Percentiles rank a stretch among this genome's conserved stretches.
These are phyloP conservation scores for Chionodraco myersi DNA, from an alignment of 2,113 vertebrate species.

Conservation along the genomic window DNA sequence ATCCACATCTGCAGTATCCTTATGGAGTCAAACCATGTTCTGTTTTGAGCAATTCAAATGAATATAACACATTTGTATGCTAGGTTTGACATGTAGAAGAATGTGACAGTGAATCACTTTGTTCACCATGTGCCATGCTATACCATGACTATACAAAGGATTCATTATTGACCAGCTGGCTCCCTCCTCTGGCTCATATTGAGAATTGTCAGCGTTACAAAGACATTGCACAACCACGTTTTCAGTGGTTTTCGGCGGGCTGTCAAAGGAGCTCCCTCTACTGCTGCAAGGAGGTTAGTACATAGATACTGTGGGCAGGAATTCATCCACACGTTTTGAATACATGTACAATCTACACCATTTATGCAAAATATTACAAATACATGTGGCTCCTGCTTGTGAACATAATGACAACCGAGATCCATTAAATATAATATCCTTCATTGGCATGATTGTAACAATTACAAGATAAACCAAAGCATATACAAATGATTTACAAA, in stretches of 20 bases:
- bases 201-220: conserved; percentile 43
- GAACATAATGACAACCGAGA: background rate
- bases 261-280: conserved; percentile 51
- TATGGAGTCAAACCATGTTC: background rate
- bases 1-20: conserved; percentile 42
- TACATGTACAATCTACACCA: background rate
- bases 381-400: background rate
- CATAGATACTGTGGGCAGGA: background rate
- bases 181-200: conserved; percentile 73
- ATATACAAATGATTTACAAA: no score
- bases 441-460: no score
- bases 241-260: conserved; percentile 19
- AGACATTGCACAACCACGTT: conserved; percentile 66
- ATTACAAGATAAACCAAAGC: no score
- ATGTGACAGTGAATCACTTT: conserved; percentile 68
- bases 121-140: conserved; percentile 72
- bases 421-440: no score
- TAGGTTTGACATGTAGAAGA: conserved; percentile 17
- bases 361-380: background rate
- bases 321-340: background rate
- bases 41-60: background rate
- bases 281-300: conserved; percentile 39
- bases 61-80: background rate
- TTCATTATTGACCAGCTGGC: conserved; percentile 66
- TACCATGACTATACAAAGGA: conserved; percentile 68